phyloP scores from a whole-genome alignment of 2,113 vertebrate species.

The Cygnus atratus region DNA sequence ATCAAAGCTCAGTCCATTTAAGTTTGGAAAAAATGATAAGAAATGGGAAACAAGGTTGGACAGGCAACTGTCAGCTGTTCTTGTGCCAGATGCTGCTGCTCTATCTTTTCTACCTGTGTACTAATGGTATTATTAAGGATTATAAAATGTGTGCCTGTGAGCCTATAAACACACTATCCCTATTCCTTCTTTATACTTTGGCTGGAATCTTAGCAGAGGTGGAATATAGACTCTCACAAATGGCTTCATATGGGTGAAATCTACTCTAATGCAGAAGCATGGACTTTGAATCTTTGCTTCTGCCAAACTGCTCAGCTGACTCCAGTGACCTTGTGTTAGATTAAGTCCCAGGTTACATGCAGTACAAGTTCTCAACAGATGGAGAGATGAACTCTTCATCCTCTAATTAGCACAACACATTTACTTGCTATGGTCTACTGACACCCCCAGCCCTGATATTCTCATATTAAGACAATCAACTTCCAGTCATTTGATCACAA shows the following conservation, averaged over 20 bases:
- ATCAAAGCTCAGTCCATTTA: not conserved
- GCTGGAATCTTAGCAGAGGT: not conserved
- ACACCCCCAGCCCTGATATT: not conserved
- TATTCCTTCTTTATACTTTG: not conserved
- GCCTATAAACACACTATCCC: not conserved
- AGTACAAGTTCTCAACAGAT: not conserved
- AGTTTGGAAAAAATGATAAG: not conserved
- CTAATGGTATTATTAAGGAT: not conserved
- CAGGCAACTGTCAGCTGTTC: not conserved
- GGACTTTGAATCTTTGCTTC: not conserved
- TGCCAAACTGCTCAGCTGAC: not conserved
- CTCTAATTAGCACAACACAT: not conserved
- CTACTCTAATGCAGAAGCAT: not conserved
- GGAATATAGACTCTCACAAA: not conserved
- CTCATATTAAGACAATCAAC: not conserved
- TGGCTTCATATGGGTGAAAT: not conserved
- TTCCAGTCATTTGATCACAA: not conserved
- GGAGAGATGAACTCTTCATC: not conserved
- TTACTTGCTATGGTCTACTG: accelerated
- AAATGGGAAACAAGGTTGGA: not conserved
- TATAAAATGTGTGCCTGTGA: not conserved
- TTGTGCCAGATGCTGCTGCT: not conserved
- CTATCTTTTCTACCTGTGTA: accelerated
- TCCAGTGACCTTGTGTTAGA: not conserved
- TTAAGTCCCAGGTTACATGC: not conserved